Evolutionary conservation across 1,140 invertebrate species (phyloP), one percentile per base, ranked within the genome.

Genomic region (Oryzaephilus surinamensis): DNA sequence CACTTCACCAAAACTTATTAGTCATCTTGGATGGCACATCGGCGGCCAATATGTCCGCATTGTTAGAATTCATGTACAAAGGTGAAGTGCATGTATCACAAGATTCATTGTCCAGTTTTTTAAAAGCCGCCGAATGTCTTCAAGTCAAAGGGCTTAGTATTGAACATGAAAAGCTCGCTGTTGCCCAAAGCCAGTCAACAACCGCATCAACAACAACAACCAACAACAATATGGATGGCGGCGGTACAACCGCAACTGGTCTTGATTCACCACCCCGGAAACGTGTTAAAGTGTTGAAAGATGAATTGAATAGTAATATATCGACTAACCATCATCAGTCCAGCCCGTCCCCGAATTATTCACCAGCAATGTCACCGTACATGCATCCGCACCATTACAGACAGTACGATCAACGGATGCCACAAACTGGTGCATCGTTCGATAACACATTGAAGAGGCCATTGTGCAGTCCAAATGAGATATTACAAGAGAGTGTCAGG

Each of bases 21-120:
- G 84, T 91, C 50, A 89, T 91, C 55, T 69, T 91, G 56, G 86
- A 90, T 66, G 85, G 85, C 37, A 91, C 86, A 39, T 79, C 79
- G 41, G 82, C 85, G 23, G 75, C 81, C 52, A 89, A 92, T 62
- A 88, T 91, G 82, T 79, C 84, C 39, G 85, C 86, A 5, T 72
- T 92, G 27, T 72, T 92, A 36, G 85, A 92, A 64, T 92, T 91
- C 64, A 92, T 92, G 87, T 92, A 92, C 68, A 87, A 87, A 62
- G 86, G 86, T 6, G 86, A 90, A 64, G 86, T 91, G 43, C 84
- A 90, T 62, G 84, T 90, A 45, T 87, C 84, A 50, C 85, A 90
- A 66, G 84, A 89, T 60, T 82, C 82, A 42, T 74, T 91, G 38
- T 84, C 81, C 53, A 86, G 84, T 60, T 89, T 92, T 58, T 75